Conservation (phyloP, 2,113 vertebrate genomes). For the Kryptolebias marmoratus region DNA sequence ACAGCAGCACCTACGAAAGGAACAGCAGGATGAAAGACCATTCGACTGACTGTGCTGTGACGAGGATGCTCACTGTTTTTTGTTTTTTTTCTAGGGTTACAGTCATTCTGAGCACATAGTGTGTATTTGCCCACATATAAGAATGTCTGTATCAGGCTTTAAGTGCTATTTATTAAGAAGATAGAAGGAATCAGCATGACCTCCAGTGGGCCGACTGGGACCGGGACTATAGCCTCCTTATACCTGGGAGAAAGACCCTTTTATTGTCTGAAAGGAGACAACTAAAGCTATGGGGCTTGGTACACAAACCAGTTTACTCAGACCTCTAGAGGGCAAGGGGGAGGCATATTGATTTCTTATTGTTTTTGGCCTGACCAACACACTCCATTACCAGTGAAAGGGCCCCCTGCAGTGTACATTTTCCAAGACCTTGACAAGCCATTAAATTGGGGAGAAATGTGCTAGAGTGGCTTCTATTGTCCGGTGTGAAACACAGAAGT, state of each 20-base stretch:
- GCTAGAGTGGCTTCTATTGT: slow-evolving; percentile 29
- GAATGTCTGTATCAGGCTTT: slow-evolving; percentile 49
- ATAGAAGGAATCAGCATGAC: slow-evolving; percentile 61
- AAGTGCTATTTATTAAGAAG: slow-evolving; percentile 64
- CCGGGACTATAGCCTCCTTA: slow-evolving; percentile 54
- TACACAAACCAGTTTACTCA: slow-evolving; percentile 74
- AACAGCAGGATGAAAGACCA: too few relatives aligned
- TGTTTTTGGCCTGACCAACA: slow-evolving; percentile 73
- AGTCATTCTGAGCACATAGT: slow-evolving; percentile 33
- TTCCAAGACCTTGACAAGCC: slow-evolving; percentile 72
- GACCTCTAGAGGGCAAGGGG: slow-evolving; percentile 63
- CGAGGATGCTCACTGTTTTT: too few relatives aligned
- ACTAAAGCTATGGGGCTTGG: slow-evolving; percentile 59
- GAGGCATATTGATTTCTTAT: slow-evolving; percentile 76
- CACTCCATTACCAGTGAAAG: slow-evolving; percentile 76
- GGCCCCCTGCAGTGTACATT: slow-evolving; percentile 73
- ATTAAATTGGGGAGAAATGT: slow-evolving; percentile 64
- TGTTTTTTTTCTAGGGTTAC: neutral
- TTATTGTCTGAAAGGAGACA: slow-evolving; percentile 64
- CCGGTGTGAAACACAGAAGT: neutral
- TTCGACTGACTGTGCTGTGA: too few relatives aligned
- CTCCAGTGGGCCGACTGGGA: slow-evolving; percentile 50
- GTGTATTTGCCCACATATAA: slow-evolving; percentile 48
- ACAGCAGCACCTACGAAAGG: slow-evolving; percentile 86
- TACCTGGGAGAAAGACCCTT: slow-evolving; percentile 63